phyloP scores from a whole-genome alignment of 2,113 vertebrate genomes.

The Garra rufa region DNA sequence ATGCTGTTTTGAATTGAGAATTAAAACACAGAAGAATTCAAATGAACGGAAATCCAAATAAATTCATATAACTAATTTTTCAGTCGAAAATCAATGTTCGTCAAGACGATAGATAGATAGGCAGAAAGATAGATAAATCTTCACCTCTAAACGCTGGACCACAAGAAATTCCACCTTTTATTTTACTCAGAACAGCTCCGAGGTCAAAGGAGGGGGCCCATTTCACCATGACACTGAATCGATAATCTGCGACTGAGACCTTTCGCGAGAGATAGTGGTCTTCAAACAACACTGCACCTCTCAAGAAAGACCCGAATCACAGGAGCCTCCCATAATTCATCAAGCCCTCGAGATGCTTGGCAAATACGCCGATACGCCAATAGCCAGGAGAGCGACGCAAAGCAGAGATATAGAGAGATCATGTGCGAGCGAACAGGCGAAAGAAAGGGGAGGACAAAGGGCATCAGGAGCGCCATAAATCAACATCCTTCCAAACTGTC shows the following conservation, averaged over 20 bases:
- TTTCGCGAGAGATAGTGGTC: conserved; percentile 22
- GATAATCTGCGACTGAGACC: conserved; percentile 21
- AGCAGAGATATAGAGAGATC: conserved; percentile 37
- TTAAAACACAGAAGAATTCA: not conserved
- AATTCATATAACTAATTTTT: not conserved
- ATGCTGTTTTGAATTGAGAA: not conserved
- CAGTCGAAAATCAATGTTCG: not conserved
- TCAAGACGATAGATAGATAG: not conserved
- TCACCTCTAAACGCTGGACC: not conserved
- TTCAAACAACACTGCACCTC: conserved; percentile 8
- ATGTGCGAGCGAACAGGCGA: conserved; percentile 40
- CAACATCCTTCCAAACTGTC: conserved; percentile 73
- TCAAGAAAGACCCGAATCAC: conserved; percentile 35
- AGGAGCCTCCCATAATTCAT: conserved; percentile 39
- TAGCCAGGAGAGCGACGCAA: not conserved
- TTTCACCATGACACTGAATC: conserved; percentile 23
- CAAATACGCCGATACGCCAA: conserved; percentile 22
- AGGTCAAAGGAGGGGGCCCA: not conserved
- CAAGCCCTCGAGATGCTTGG: conserved; percentile 14
- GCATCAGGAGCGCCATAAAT: conserved; percentile 71
- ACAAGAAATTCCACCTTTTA: not conserved
- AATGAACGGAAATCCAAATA: not conserved
- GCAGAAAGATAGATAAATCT: not conserved
- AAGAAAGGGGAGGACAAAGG: conserved; percentile 64
- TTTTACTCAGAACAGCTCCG: not conserved